Base-by-base conservation (phyloP, 2,113 vertebrate genomes). In the Nothocercus julius region DNA sequence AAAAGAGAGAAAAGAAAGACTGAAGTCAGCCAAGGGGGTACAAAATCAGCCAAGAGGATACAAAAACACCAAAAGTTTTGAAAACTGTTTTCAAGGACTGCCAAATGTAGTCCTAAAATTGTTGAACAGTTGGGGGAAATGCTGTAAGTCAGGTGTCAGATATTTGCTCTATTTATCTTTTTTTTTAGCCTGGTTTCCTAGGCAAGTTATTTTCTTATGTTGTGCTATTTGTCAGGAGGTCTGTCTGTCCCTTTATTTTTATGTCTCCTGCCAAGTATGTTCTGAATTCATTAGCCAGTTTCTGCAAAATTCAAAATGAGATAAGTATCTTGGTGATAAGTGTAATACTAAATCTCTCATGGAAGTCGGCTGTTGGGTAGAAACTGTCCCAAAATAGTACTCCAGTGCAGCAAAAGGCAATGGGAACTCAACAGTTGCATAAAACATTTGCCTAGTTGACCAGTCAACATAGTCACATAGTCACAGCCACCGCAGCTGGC, bases 1-100 rank as follows among this genome's bases (percentile, higher is more conserved):
- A 36, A 36, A 36, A 36, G n/a, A 49, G 82, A 61, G 19, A 16
- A 18, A 64, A 87, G 73, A 73, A 70, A 93, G n/a, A 92, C 47
- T 36, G 2, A 77, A 92, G 91, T 67, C 74, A 66, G 36, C 61
- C 74, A 93, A 92, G 69, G 56, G 90, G 51, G 76, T 82, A 67
- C 25, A 85, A 92, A 87, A 76, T 67, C 74, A 66, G 36, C 61
- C 74, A 93, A 92, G 69, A 49, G 90, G 51, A 78, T 82, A 67
- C 22, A 85, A 93, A 87, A 76, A 42, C 53, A 85, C 16, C 13
- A 81, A 36, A 96, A 63, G 38, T 67, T 49, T 62, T 80, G 28
- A 89, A 68, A 45, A 10, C 11, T 13, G 20, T 78, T 92, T 96
- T 90, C 36, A 76, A 96, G 68, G 77, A 84, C 49, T 38, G 6